Conservation (phyloP, 2,888 invertebrate species). For the Meta bourneti region DNA sequence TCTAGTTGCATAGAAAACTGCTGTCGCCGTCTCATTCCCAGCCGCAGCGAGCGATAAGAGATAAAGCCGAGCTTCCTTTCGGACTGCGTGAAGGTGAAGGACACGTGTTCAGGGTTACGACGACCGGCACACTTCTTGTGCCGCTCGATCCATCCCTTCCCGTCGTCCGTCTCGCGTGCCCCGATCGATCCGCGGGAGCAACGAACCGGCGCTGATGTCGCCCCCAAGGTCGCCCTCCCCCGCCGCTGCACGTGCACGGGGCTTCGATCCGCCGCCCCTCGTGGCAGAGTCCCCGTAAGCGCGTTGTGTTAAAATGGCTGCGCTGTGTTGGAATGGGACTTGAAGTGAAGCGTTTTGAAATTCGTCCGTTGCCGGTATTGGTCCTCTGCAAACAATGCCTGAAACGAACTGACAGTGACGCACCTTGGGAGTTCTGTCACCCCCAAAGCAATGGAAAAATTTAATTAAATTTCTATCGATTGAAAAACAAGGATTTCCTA, state of each 20-base stretch:
- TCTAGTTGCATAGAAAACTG: no score
- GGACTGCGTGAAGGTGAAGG: background rate
- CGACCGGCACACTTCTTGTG: background rate
- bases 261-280: background rate
- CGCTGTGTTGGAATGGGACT: no score
- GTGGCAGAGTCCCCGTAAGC: background rate
- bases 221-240: background rate
- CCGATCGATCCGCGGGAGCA: slow-evolving; percentile 1
- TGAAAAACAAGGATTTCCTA: no score
- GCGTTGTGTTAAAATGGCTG: background rate
- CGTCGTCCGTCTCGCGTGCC: background rate
- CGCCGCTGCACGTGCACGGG: background rate
- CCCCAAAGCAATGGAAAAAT: no score
- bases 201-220: slow-evolving; percentile 41
- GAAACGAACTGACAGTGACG: no score
- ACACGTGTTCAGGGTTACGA: background rate
- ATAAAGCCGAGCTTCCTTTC: background rate
- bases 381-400: no score
- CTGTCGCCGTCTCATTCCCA: no score
- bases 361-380: no score
- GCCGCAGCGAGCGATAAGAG: no score
- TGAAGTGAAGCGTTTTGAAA: no score
- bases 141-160: background rate
- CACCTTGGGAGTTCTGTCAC: no score
- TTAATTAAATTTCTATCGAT: no score